Conservation (phyloP, 2,888 invertebrate genomes). For the Gastrophysa polygoni region DNA sequence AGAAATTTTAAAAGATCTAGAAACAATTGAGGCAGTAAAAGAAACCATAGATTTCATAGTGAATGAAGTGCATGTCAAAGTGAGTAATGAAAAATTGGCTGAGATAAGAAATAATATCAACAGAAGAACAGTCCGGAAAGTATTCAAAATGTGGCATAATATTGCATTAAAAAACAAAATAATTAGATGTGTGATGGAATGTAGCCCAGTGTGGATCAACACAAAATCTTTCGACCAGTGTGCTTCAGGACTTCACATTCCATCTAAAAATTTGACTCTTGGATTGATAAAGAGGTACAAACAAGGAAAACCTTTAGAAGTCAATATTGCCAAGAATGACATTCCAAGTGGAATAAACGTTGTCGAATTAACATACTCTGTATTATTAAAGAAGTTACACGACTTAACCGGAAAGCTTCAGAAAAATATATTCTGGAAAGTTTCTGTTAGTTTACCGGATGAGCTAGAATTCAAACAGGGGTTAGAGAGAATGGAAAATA, state of each 20-base stretch:
- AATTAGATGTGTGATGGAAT: conserved; percentile 62
- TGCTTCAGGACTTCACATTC: conserved; percentile 57
- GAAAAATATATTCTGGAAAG: conserved; percentile 65
- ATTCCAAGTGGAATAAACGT: conserved; percentile 45
- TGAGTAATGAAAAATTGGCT: conserved; percentile 52
- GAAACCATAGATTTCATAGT: conserved; percentile 52
- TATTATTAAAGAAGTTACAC: conserved; percentile 43
- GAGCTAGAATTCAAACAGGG: conserved; percentile 41
- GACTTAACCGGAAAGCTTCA: conserved; percentile 41
- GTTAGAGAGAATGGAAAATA: conserved; percentile 38
- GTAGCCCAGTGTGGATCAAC: conserved; percentile 64
- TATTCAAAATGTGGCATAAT: conserved; percentile 60
- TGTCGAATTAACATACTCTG: conserved; percentile 42
- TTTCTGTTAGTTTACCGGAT: conserved; percentile 65
- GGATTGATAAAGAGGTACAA: conserved; percentile 61
- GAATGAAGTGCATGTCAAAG: conserved; percentile 50
- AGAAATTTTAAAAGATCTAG: conserved; percentile 30
- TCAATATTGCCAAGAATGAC: conserved; percentile 34
- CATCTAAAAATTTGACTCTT: conserved; percentile 58
- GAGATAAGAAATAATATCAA: conserved; percentile 54
- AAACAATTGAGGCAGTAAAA: conserved; percentile 48
- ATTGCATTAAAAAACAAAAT: conserved; percentile 54
- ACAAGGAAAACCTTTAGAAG: conserved; percentile 51
- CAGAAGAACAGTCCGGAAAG: conserved; percentile 53
- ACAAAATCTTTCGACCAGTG: conserved; percentile 54